Percentiles rank a stretch among this genome's conserved stretches.
Conservation (phyloP, 2,113 vertebrate genomes). For the Probosciger aterrimus region DNA sequence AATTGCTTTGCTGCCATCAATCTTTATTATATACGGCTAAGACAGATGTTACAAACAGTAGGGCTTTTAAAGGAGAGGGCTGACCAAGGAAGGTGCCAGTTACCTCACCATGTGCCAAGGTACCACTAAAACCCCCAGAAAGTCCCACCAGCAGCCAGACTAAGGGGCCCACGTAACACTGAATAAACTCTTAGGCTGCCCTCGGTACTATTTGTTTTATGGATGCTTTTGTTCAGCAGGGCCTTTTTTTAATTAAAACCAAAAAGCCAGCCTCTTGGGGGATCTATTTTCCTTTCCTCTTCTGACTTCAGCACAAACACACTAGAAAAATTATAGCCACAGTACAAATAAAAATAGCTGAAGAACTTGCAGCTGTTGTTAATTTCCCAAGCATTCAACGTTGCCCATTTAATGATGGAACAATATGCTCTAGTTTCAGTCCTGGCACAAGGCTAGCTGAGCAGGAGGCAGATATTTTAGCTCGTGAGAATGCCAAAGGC, state of each 20-base stretch:
- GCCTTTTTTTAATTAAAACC: constrained; percentile 6
- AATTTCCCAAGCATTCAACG: not conserved
- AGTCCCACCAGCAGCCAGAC: not conserved
- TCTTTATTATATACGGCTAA: not conserved
- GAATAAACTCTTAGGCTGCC: not conserved
- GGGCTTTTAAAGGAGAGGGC: not conserved
- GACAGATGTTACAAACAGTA: not conserved
- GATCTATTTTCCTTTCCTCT: constrained; percentile 40
- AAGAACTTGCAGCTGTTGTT: constrained; percentile 45
- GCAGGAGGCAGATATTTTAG: constrained; percentile 10
- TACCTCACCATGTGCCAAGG: not conserved
- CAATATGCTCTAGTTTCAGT: constrained; percentile 45
- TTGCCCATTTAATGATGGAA: constrained; percentile 39
- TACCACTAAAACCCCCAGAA: not conserved
- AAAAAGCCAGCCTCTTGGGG: constrained; percentile 8
- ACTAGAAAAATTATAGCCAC: constrained; percentile 24
- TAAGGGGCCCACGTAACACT: not conserved
- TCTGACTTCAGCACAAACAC: constrained; percentile 27
- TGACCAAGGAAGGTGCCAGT: not conserved
- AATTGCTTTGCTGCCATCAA: not conserved
- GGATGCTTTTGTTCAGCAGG: not conserved
- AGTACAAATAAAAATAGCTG: constrained; percentile 53
- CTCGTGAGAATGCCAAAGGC: not conserved
- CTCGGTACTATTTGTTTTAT: not conserved
- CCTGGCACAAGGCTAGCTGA: not conserved